Conservation (phyloP, 1,140 invertebrate species). For the Pseudomyrmex sp. region DNA sequence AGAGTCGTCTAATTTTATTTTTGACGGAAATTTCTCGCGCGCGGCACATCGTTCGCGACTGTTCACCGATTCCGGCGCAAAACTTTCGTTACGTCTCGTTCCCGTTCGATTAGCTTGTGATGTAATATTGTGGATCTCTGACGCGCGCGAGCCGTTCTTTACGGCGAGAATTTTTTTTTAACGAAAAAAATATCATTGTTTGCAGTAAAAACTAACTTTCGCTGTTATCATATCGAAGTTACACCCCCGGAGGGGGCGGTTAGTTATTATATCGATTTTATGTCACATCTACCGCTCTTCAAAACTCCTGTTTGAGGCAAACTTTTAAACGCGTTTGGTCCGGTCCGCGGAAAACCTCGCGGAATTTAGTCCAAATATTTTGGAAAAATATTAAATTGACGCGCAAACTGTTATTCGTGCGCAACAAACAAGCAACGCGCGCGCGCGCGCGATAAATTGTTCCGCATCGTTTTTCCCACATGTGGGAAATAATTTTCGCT, state of each 20-base stretch:
- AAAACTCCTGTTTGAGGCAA: too few species aligned
- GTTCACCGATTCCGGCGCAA: conserved; percentile 27
- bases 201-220: neutral
- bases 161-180: too few species aligned
- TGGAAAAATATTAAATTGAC: neutral
- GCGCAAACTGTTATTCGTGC: neutral
- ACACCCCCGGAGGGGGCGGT: neutral
- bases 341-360: neutral
- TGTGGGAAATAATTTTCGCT: neutral
- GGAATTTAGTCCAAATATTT: conserved; percentile 10
- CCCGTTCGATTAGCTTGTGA: conserved; percentile 9
- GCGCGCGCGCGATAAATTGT: neutral
- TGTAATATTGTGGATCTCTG: conserved; percentile 7
- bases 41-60: neutral
- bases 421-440: neutral
- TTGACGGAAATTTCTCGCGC: conserved; percentile 23
- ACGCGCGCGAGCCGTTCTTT: neutral
- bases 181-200: neutral
- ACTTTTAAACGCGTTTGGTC: too few species aligned
- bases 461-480: neutral
- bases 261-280: neutral
- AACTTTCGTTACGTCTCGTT: conserved; percentile 28
- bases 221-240: neutral
- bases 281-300: neutral
- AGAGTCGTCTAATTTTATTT: conserved; percentile 53